Evolutionary conservation across 1,140 invertebrate genomes (phyloP).

Genomic region (Apis laboriosa): DNA sequence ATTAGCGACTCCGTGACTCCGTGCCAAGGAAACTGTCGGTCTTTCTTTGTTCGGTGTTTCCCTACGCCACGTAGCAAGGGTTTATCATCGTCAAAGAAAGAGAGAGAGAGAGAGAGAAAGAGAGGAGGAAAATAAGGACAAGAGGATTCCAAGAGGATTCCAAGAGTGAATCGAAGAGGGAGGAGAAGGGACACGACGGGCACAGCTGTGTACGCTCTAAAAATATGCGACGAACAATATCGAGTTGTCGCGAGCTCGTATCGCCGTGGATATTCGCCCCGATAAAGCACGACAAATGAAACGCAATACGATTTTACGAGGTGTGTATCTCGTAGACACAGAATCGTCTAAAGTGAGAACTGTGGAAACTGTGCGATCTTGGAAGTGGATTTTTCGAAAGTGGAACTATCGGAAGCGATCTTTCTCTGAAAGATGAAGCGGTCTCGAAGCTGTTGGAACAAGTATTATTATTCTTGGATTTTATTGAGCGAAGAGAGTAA

Average conservation of each 20-base stretch:
- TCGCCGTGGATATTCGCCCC: background rate
- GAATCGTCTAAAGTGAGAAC: background rate
- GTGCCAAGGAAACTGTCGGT: slow-evolving; percentile 63
- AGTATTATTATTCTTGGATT: no score
- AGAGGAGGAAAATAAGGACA: slow-evolving; percentile 4
- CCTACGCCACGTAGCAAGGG: slow-evolving; percentile 43
- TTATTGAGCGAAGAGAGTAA: no score
- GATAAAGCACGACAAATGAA: slow-evolving; percentile 9
- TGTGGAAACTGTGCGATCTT: background rate
- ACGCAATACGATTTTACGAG: slow-evolving; percentile 7
- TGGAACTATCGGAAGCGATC: background rate
- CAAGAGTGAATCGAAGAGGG: slow-evolving; percentile 44
- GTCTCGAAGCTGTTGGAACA: no score
- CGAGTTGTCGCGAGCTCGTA: slow-evolving; percentile 16
- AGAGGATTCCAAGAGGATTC: slow-evolving; percentile 36
- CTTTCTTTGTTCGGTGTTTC: slow-evolving; percentile 58
- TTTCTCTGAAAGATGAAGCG: no score
- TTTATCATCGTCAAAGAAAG: slow-evolving; percentile 53
- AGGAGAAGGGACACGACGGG: slow-evolving; percentile 28
- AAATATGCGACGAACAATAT: slow-evolving; percentile 44
- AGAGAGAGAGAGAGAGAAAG: background rate
- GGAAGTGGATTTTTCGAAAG: background rate
- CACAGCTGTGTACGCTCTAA: slow-evolving; percentile 57
- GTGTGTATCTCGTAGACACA: background rate
- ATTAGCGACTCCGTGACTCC: slow-evolving; percentile 56